phyloP scores from a whole-genome alignment of 2,888 invertebrate genomes.

The Elaeidobius kamerunicus region DNA sequence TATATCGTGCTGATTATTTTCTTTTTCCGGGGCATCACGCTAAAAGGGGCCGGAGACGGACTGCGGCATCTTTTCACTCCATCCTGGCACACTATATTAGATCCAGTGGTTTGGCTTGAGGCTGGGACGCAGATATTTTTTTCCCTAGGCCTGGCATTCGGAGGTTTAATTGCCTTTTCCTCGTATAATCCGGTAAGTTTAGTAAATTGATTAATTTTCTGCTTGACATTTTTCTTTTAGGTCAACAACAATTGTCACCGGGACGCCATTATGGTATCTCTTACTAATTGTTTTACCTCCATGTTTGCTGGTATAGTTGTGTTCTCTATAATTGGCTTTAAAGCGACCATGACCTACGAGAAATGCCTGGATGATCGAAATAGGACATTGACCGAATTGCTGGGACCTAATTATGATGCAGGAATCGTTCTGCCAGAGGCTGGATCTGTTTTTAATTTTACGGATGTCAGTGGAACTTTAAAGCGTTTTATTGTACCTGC shows the following conservation, averaged over 20 bases:
- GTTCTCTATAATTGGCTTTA: constrained; percentile 93
- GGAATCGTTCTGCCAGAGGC: constrained; percentile 52
- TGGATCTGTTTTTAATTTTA: constrained; percentile 55
- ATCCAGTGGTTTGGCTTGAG: constrained; percentile 96
- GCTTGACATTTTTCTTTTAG: constrained; percentile 14
- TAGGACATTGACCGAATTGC: constrained; percentile 56
- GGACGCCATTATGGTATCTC: constrained; percentile 88
- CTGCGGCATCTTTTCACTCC: constrained; percentile 87
- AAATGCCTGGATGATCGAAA: constrained; percentile 67
- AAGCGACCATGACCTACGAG: constrained; percentile 81
- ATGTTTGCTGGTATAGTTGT: constrained; percentile 97
- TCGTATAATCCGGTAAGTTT: constrained; percentile 85
- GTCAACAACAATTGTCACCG: constrained; percentile 90
- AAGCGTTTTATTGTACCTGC: constrained; percentile 61
- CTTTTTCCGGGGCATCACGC: constrained; percentile 89
- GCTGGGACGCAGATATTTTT: constrained; percentile 98
- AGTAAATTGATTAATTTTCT: neutral
- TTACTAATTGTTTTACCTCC: constrained; percentile 92
- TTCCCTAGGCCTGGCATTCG: constrained; percentile 92
- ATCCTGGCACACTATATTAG: constrained; percentile 85
- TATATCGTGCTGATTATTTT: constrained; percentile 94
- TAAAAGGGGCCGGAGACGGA: constrained; percentile 73
- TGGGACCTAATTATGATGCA: constrained; percentile 52
- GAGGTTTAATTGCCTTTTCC: constrained; percentile 93
- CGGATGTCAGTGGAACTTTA: constrained; percentile 52